Base-by-base conservation (phyloP, 92 coral and sea anemone genomes). In the Phenganax marumi region DNA sequence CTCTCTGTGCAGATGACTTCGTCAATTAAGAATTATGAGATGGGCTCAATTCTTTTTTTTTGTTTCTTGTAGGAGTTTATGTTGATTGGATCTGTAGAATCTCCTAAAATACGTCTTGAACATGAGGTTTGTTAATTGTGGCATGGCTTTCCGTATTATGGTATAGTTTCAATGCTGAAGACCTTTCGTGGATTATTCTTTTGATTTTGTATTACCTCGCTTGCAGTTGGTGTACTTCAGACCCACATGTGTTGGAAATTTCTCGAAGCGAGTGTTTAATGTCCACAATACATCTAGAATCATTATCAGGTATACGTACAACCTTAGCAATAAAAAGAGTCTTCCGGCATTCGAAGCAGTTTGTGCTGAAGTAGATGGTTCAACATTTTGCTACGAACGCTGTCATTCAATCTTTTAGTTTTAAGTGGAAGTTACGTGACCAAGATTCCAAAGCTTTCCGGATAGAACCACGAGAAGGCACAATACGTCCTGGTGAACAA, bases 191-290 rank as follows among this genome's bases (percentile, higher is more conserved):
- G 17, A 22, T 10, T 69, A n/a, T 33, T 33, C 43, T 33, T 1
- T 33, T 33, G 43, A 33, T 33, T 33, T 33, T 33, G 43, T 33
- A 33, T 33, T 33, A 33, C 5, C 43, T 33, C 43, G 43, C 43
- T 80, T 90, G 97, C 94, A 97, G 65, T 84, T 91, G 5, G 73
- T 94, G 51, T 94, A 89, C 73, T 94, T 94, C 84, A 94, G 92
- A 77, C 94, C 94, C 19, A 92, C 98, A 5, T 95, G 98, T 73
- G 61, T 90, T 68, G 97, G 97, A 16, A 95, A 93, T 73, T 78
- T 91, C 50, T 92, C 97, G 11, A 79, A 88, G 8, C 89, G 90
- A 46, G 66, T 89, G 12, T 87, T 90, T 17, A 66, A 90, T 50
- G 77, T 94, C 11, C 92, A 90, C 82, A 94, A 94, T 80, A 92